These are phyloP conservation scores for Antechinus flavipes DNA, from an alignment of 2,113 vertebrate species.

Conservation along the genomic window DNA sequence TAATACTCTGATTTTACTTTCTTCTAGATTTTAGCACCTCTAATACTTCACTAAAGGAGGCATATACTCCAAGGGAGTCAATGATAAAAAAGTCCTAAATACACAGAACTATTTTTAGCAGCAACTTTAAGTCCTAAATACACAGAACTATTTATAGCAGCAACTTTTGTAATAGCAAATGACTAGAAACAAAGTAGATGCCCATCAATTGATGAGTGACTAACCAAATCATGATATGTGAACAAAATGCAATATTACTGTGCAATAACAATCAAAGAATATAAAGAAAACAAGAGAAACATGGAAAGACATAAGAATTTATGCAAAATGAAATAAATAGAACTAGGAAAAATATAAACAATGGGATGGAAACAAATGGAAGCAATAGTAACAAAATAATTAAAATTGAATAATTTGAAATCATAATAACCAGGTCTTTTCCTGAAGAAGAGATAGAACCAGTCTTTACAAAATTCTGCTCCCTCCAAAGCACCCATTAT, in stretches of 20 bases:
- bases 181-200: not conserved
- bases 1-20: not conserved
- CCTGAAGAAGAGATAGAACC: not conserved
- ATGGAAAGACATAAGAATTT: not conserved
- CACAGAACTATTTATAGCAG: not conserved
- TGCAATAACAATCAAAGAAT: not conserved
- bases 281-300: not conserved
- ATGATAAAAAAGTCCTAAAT: not conserved
- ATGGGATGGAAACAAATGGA: not conserved
- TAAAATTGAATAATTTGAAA: not conserved
- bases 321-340: not conserved
- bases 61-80: not conserved
- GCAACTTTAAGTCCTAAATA: not conserved
- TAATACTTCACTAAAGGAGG: not conserved
- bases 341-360: not conserved
- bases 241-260: not conserved
- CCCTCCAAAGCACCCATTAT: not conserved
- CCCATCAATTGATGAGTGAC: not conserved
- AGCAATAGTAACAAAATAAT: not conserved
- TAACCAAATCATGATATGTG: not conserved
- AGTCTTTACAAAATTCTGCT: not conserved
- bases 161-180: not conserved
- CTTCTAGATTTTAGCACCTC: not conserved
- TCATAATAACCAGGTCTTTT: not conserved
- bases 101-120: not conserved